Conservation (phyloP, 2,797 vertebrate species). For the Mormyrus proboscirostris region DNA sequence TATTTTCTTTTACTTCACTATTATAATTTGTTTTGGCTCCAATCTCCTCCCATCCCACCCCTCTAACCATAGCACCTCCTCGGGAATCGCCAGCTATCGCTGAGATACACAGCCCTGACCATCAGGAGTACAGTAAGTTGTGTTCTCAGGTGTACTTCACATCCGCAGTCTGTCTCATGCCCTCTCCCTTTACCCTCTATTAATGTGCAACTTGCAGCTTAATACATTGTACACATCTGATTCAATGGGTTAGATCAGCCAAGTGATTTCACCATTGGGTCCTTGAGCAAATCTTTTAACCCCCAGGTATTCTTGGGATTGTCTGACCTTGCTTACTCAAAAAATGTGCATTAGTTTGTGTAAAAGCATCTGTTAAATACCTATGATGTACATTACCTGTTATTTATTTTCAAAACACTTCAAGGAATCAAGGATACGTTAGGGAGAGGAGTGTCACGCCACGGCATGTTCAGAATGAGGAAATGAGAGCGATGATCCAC, state of each 20-base stretch:
- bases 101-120: constrained; percentile 49
- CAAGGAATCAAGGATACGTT: constrained; percentile 26
- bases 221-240: not conserved
- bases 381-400: not conserved
- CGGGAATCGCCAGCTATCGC: constrained; percentile 44
- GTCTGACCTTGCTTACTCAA: not conserved
- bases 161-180: not conserved
- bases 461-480: not conserved
- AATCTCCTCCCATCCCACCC: constrained; percentile 20
- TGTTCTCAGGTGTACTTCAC: constrained; percentile 13
- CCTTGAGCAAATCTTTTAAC: not conserved
- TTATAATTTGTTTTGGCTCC: constrained; percentile 12
- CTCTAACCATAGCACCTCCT: constrained; percentile 39
- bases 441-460: constrained; percentile 12
- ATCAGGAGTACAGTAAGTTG: constrained; percentile 49
- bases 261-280: not conserved
- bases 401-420: not conserved
- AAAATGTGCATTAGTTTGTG: not conserved
- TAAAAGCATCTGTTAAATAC: not conserved
- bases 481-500: not conserved
- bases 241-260: not conserved
- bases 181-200: not conserved
- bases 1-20: constrained; percentile 22
- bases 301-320: not conserved
- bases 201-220: not conserved